Evolutionary conservation across 2,797 vertebrate genomes (phyloP), one percentile per base, ranked within the genome.

Genomic region (Catamblyrhynchus diadema): DNA sequence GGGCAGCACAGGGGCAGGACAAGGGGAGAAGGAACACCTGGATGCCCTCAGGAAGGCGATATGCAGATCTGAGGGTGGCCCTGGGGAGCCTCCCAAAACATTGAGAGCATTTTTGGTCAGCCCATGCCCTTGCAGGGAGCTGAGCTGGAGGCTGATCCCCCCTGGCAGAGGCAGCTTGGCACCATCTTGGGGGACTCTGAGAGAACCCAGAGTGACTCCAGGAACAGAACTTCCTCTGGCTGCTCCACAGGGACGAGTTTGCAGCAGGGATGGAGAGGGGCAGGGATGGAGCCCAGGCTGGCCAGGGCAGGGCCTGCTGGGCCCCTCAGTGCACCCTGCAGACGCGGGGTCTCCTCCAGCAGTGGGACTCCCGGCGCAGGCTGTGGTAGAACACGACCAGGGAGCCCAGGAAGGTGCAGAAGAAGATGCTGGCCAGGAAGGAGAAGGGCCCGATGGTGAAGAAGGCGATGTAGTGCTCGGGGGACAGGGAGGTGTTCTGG

Each of bases 371-470:
- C 35, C 30, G 81, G 30, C 14, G 35, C 45, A 92, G 61, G 25
- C 77, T 93, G 37, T 90, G 61, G 59, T 84, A 98, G 35, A 93
- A 27, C 3, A 97, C 94, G 0, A 87, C n/a, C 4, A 88, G 32
- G 1, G 70, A 96, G 64, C 98, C 98, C 32, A 97, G 3, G 4
- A 94, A 90, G 77, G 97, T 86, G 92, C 98, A 98, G 91, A 96
- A 48, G 75, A 96, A 70, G 86, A 98, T 95, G 89, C 98, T 98
- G 86, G 90, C 89, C 8, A 98, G 44, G 92, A 98, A 98, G 45
- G 97, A 97, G 39, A 87, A 86, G 0, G 98, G 97, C 10, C 98
- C 98, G 3, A 98, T 86, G 27, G 82, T 51, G 44, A 96, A 95
- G 74, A 97, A 70, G n/a, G 90, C 14, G 3, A 95, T n/a, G 27